These are phyloP conservation scores for Neodiprion fabricii DNA, from an alignment of 1,140 invertebrate species.

Conservation along the genomic window DNA sequence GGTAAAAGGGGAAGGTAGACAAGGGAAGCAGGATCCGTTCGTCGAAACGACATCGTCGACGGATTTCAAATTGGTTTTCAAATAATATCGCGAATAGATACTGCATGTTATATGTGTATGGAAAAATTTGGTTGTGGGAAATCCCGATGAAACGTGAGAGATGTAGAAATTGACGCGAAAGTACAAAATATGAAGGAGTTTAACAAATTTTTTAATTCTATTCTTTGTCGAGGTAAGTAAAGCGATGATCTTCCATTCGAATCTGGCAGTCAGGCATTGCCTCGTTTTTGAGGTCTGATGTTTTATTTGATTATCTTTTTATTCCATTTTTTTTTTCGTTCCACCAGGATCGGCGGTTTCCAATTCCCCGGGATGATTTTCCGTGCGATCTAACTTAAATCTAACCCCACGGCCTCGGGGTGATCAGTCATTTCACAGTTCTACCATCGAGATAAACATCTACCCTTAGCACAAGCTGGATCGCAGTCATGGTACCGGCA, in stretches of 20 bases:
- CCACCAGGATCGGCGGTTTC: constrained; percentile 19
- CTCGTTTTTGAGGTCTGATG: no score
- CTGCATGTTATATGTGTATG: no score
- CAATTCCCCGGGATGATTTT: constrained; percentile 29
- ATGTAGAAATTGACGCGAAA: no score
- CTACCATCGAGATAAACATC: constrained; percentile 41
- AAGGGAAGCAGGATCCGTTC: background rate
- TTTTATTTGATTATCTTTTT: no score
- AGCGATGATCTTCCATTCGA: no score
- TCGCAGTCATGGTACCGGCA: constrained; percentile 15
- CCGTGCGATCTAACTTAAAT: constrained; percentile 29
- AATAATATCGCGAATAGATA: background rate
- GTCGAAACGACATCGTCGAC: background rate
- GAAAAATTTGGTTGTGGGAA: background rate
- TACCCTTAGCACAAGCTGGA: constrained; percentile 34
- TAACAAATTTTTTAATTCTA: no score
- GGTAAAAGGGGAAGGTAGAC: background rate
- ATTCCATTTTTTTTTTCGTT: constrained; percentile 10
- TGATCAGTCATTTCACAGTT: constrained; percentile 50
- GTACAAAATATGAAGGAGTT: no score
- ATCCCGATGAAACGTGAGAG: no score
- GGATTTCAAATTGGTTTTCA: background rate
- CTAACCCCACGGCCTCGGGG: constrained; percentile 43
- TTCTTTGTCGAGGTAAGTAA: no score
- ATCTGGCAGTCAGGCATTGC: no score